phyloP scores from a whole-genome alignment of 2,797 vertebrate species.

The Mallotus villosus region DNA sequence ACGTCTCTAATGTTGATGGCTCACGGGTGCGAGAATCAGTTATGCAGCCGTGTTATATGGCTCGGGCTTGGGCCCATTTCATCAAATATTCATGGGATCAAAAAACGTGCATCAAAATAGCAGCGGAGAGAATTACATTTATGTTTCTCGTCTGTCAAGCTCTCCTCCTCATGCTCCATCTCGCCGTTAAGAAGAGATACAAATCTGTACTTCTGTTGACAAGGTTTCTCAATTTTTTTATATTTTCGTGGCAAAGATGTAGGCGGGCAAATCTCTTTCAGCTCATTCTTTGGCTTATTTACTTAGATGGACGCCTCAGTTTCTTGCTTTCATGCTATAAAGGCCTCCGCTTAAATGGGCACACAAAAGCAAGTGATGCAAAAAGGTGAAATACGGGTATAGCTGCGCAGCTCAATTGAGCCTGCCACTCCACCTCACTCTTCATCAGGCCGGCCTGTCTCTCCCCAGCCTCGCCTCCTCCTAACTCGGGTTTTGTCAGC shows the following conservation, averaged over 20 bases:
- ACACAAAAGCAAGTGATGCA: conserved; percentile 80
- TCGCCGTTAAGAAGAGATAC: conserved; percentile 12
- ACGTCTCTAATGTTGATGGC: conserved; percentile 94
- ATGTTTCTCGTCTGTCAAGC: conserved; percentile 77
- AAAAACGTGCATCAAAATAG: conserved; percentile 94
- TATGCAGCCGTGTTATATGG: conserved; percentile 96
- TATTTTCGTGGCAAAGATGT: conserved; percentile 52
- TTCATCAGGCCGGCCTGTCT: conserved; percentile 66
- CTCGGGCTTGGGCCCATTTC: conserved; percentile 94
- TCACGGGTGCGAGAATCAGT: conserved; percentile 91
- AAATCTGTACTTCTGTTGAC: conserved; percentile 47
- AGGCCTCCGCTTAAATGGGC: conserved; percentile 70
- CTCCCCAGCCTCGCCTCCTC: background rate
- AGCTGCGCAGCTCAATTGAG: conserved; percentile 65
- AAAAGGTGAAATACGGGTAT: conserved; percentile 78
- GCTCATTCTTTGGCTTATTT: conserved; percentile 61
- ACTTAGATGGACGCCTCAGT: conserved; percentile 69
- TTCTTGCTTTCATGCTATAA: conserved; percentile 66
- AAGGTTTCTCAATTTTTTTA: conserved; percentile 41
- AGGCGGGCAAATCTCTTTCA: conserved; percentile 47
- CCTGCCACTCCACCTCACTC: conserved; percentile 65
- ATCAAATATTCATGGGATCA: conserved; percentile 95
- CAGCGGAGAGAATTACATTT: conserved; percentile 91
- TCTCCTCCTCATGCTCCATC: conserved; percentile 47
- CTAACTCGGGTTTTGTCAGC: conserved; percentile 61